Evolutionary conservation across 2,888 invertebrate genomes (phyloP), one percentile per base, ranked within the genome.

Genomic region (Chrysolina americana): DNA sequence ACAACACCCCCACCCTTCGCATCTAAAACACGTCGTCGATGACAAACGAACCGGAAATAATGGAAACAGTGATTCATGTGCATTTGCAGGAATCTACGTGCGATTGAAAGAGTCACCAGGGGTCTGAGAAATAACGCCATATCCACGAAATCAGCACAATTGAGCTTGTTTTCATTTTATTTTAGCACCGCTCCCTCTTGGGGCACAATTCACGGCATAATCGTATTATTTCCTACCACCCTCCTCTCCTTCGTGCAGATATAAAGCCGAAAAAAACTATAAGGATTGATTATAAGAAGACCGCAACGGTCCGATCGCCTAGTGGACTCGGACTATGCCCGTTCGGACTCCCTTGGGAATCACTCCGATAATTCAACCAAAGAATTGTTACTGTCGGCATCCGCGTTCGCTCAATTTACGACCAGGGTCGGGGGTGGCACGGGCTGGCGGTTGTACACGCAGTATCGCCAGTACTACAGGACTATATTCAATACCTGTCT

Each of bases 121-220:
- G 85, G 83, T 80, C 79, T 72, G 77, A 65, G 74, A 83, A 84
- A 85, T 84, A 82, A 81, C 80, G 80, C 79, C 80, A 80, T 76
- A 79, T 79, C 79, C 73, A 80, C 80, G 79, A 79, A 85, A 83
- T 84, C 84, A 85, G 83, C 83, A 85, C 85, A 87, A 86, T 86
- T 85, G 86, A 82, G 83, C 84, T 83, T 86, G 86, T 86, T 87
- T 87, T 86, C 86, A 85, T 87, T 87, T 87, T 86, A 87, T 87
- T 86, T 85, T 84, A 75, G 73, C 76, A 84, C 82, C 83, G 83
- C 82, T 83, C 86, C 86, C 86, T 82, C 83, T 83, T 84, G 85
- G 84, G 84, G 83, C 80, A 83, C 83, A 82, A 84, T 85, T 84
- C 84, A 70, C 81, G 80, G 84, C 83, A 86, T 87, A 87, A 87